phyloP scores from a whole-genome alignment of 2,797 vertebrate genomes.

The Ctenochaetus hawaiiensis region DNA sequence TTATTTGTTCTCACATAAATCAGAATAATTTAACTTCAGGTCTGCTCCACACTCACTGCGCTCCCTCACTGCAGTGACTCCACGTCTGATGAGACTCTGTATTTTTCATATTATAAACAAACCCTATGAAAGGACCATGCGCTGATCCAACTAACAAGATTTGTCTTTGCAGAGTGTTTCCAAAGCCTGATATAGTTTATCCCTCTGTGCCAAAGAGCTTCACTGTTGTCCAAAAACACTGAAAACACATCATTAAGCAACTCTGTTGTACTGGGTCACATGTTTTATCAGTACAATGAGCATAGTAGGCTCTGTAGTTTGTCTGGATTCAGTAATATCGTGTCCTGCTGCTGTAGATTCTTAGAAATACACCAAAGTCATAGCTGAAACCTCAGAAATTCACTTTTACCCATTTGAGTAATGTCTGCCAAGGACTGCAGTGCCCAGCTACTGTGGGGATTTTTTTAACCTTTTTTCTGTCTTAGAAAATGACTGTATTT shows the following conservation, averaged over 20 bases:
- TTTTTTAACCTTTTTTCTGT: not conserved
- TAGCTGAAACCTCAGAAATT: not conserved
- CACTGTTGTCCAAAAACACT: not conserved
- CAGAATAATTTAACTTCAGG: not conserved
- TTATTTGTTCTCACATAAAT: not conserved
- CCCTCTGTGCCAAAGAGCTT: not conserved
- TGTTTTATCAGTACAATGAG: not conserved
- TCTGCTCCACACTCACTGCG: not conserved
- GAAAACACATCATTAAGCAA: not conserved
- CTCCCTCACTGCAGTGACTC: not conserved
- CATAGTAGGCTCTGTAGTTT: not conserved
- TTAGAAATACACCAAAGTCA: not conserved
- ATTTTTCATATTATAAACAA: not conserved
- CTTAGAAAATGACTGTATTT: not conserved
- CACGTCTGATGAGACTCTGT: not conserved
- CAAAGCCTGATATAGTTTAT: not conserved
- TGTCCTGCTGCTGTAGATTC: not conserved
- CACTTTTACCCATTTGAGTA: not conserved
- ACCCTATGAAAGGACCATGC: not conserved
- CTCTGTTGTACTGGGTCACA: not conserved
- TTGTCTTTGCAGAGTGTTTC: not conserved
- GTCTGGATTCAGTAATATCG: not conserved
- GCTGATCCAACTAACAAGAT: not conserved
- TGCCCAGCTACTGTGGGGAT: not conserved
- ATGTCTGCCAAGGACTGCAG: not conserved